These are phyloP conservation scores for Umimayanthus chanpuru DNA, from an alignment of 92 coral and sea anemone species.

Conservation along the genomic window DNA sequence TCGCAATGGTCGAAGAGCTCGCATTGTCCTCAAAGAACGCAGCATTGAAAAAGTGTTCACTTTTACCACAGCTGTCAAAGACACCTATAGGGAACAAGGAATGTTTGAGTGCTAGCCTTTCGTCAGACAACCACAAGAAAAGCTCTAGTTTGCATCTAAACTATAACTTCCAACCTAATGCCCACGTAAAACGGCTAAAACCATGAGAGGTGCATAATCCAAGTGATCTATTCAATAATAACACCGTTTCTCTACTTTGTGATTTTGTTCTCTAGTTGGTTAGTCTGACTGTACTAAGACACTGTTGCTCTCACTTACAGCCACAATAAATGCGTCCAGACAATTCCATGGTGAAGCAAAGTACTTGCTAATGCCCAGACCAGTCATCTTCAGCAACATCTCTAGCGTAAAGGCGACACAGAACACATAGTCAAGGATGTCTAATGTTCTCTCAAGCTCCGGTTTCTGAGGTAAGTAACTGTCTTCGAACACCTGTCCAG, in stretches of 20 bases:
- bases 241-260: background rate
- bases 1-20: constrained; percentile 91
- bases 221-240: too few species aligned
- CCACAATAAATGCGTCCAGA: constrained; percentile 40
- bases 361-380: constrained; percentile 25
- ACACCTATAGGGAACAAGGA: constrained; percentile 6
- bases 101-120: background rate
- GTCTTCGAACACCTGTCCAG: constrained; percentile 37
- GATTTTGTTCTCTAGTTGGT: background rate
- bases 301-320: constrained; percentile 23
- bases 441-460: constrained; percentile 25
- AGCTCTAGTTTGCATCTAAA: too few species aligned
- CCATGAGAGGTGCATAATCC: background rate
- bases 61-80: constrained; percentile 29
- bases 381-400: constrained; percentile 30
- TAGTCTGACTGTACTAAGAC: background rate
- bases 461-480: constrained; percentile 37
- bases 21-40: constrained; percentile 88
- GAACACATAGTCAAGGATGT: constrained; percentile 24
- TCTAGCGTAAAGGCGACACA: constrained; percentile 43
- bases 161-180: too few species aligned
- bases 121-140: too few species aligned
- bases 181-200: background rate
- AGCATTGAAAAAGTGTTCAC: constrained; percentile 41
- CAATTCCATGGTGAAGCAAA: constrained; percentile 41